phyloP scores from a whole-genome alignment of 2,888 invertebrate species.

The Quadriops clusia region DNA sequence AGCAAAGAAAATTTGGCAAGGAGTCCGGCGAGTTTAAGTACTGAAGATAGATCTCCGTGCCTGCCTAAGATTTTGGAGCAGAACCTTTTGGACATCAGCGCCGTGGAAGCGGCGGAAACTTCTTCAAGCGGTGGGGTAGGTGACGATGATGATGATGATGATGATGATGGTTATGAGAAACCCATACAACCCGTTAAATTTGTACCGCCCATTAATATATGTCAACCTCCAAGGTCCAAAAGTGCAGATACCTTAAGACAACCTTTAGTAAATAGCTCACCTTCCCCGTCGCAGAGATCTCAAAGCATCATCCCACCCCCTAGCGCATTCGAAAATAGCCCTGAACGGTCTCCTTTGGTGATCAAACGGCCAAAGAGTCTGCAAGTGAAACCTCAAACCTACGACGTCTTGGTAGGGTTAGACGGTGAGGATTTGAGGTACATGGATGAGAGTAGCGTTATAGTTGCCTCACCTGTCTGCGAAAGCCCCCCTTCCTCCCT shows the following conservation, averaged over 20 bases:
- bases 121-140: constrained; percentile 24
- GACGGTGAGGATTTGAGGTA: constrained; percentile 79
- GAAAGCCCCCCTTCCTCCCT: constrained; percentile 64
- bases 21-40: constrained; percentile 11
- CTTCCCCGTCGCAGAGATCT: constrained; percentile 37
- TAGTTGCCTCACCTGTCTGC: constrained; percentile 64
- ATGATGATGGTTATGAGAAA: constrained; percentile 19
- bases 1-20: constrained; percentile 30
- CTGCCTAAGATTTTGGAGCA: constrained; percentile 54
- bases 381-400: constrained; percentile 43
- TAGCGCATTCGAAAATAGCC: constrained; percentile 58
- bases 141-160: constrained; percentile 18
- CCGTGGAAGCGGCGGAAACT: constrained; percentile 47
- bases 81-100: constrained; percentile 50
- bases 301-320: constrained; percentile 66
- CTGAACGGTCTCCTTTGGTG: constrained; percentile 42
- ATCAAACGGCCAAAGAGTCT: constrained; percentile 42
- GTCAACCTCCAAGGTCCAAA: constrained; percentile 13
- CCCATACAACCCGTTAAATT: constrained; percentile 16
- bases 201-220: too few species aligned
- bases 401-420: constrained; percentile 65
- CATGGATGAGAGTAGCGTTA: constrained; percentile 86
- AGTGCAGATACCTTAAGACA: constrained; percentile 31
- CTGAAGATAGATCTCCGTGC: constrained; percentile 30
- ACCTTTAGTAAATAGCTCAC: constrained; percentile 35